phyloP scores from a whole-genome alignment of 1,140 invertebrate genomes.

The Philopotamus ludificatus region DNA sequence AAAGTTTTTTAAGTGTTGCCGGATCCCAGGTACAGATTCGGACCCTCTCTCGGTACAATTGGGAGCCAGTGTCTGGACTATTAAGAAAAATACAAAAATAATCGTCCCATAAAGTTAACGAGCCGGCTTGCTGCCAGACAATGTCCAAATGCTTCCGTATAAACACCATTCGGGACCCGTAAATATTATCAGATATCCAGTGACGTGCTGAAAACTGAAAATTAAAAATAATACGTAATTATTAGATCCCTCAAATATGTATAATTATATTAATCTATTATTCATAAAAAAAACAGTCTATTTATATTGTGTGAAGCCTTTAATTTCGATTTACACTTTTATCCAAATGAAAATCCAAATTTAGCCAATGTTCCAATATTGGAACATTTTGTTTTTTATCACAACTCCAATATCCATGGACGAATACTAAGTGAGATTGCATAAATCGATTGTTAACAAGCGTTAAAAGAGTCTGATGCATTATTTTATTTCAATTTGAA shows the following conservation, averaged over 20 bases:
- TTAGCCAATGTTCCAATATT: too few relatives aligned
- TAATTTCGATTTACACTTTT: too few relatives aligned
- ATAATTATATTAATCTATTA: too few relatives aligned
- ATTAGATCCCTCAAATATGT: background rate
- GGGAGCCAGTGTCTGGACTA: constrained; percentile 5
- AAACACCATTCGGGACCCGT: constrained; percentile 1
- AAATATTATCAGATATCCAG: constrained; percentile 4
- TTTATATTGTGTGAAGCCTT: background rate
- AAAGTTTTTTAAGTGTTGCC: constrained; percentile 15
- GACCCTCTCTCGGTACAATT: background rate
- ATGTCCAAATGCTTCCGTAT: constrained; percentile 30
- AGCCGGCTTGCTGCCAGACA: constrained; percentile 16
- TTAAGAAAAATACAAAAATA: constrained; percentile 39
- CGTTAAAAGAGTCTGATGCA: too few relatives aligned
- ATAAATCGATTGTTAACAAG: too few relatives aligned
- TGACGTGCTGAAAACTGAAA: constrained; percentile 12
- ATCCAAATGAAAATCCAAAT: too few relatives aligned
- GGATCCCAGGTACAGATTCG: too few relatives aligned
- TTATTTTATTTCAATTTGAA: too few relatives aligned
- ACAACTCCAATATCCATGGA: too few relatives aligned
- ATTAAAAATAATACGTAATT: background rate
- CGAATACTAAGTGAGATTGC: too few relatives aligned
- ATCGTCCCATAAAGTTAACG: constrained; percentile 36
- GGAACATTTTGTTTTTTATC: too few relatives aligned
- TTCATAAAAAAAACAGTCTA: too few relatives aligned